Evolutionary conservation across 1,140 invertebrate species (phyloP), one percentile per base, ranked within the genome.

Genomic region (Macrobrachium nipponense): DNA sequence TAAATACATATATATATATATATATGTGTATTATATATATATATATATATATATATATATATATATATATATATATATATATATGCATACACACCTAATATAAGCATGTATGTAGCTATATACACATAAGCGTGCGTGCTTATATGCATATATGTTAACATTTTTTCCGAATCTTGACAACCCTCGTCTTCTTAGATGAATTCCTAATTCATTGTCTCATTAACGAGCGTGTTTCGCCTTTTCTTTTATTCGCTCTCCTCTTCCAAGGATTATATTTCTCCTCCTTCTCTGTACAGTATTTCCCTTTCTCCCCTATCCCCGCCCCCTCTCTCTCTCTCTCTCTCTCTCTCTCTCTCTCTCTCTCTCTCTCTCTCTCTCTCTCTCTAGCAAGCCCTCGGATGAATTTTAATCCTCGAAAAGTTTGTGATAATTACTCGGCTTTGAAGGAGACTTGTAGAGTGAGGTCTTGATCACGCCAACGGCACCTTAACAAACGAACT

Each of bases 361-460:
- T 18, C 15, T 66, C 66, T 66, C 66, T 10, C 20, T 15, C 78
- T n/a, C 5, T 11, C 36, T 1, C 14, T 27, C 20, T 43, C 59
- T 61, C 60, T 36, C 62, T 27, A 20, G 18, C 18, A 76, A 58
- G 12, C 73, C 18, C 44, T 76, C 11, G 73, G 73, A 76, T 76
- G 73, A 76, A 76, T 76, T 76, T 76, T 76, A 76, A 76, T 76
- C 73, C 73, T 17, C 12, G 73, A 20, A 76, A 76, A 76, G 44
- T 76, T 76, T 58, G 17, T 15, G 43, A 58, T 76, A 76, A 76
- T 76, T 76, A 76, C 73, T 58, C 5, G 5, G 43, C 73, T 76
- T 58, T 76, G 43, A 76, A 58, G 73, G 43, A 76, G 73, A 17
- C 73, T 76, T 76, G 73, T 76, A n/a, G 36, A 58, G 70, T 23